Percentiles rank a stretch among this genome's conserved stretches.
Conservation (phyloP, 2,888 invertebrate genomes). For the Acrocyrtus sp. region DNA sequence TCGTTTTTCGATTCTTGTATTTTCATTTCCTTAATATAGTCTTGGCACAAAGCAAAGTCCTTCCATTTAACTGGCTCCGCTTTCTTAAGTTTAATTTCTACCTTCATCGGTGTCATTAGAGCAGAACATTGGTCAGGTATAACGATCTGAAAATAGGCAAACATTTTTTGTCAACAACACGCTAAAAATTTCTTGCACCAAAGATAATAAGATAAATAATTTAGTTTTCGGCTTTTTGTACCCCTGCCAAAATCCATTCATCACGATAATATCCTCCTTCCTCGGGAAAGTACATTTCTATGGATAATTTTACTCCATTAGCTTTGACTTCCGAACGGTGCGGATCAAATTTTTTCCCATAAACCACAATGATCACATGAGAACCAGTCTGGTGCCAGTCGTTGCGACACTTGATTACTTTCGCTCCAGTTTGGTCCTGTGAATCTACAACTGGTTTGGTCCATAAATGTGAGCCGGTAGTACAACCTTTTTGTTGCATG, state of each 20-base stretch:
- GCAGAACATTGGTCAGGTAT: constrained; percentile 77
- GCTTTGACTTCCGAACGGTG: constrained; percentile 78
- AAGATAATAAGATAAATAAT: neutral
- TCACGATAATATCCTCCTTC: constrained; percentile 79
- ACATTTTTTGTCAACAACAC: constrained; percentile 2
- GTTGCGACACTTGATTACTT: constrained; percentile 76
- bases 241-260: constrained; percentile 84
- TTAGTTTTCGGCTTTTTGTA: too few species aligned
- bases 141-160: constrained; percentile 74
- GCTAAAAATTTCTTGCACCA: too few species aligned
- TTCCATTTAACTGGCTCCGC: constrained; percentile 86
- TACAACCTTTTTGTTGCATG: constrained; percentile 91
- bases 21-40: constrained; percentile 67
- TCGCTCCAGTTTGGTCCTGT: constrained; percentile 45
- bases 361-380: constrained; percentile 86
- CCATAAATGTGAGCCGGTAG: constrained; percentile 88
- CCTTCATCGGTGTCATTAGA: constrained; percentile 86
- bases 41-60: constrained; percentile 72
- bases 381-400: constrained; percentile 96
- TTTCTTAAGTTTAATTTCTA: constrained; percentile 92
- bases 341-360: constrained; percentile 90
- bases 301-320: constrained; percentile 83
- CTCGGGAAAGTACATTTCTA: constrained; percentile 81
- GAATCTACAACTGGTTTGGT: constrained; percentile 72
- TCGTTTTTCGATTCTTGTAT: constrained; percentile 67